Evolutionary conservation across 1,140 invertebrate genomes (phyloP), one percentile per base, ranked within the genome.

Genomic region (Anagrus nilaparvatae): DNA sequence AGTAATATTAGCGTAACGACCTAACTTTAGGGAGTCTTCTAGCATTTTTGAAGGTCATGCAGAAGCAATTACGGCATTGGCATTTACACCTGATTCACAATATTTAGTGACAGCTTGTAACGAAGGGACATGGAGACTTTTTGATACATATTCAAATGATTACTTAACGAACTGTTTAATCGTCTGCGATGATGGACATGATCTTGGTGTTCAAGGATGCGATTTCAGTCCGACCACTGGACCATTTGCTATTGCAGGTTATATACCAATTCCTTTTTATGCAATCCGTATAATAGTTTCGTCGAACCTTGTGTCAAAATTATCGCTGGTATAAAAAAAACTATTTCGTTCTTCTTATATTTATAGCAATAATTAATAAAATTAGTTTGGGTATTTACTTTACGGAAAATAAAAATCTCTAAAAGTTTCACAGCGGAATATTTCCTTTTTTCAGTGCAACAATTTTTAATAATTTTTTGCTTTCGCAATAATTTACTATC

Each of bases 191-290:
- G 72, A 75, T 49, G 79, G 74, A 29, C 82, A 86, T 54, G 82
- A 85, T 59, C 61, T 84, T 9, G 83, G 82, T 6, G 77, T 84
- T 3, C 70, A 76, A 20, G 71, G 72, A 31, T 76, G 75, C 49
- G 79, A 82, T 52, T 81, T 84, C 52, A 73, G 72, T 16, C 70
- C 75, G 9, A 67, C 64, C 43, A 45, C 61, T 7, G 58, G 62
- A 33, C 59, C 64, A 0, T 61, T 64, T 6, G 56, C 57, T 12
- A 59, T 61, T 41, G 39, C 49, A 4, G 51, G 55, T 54, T 42
- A 25, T 25, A 5, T 7, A 25, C 12, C 5, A 12, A 7, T 25
- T 25, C 24, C 6, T 25, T 25, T 25, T 7, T 25, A 25, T 25
- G 24, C 12, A n/a, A n/a, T n/a, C n/a, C n/a, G n/a, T n/a, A n/a